Evolutionary conservation across 1,140 invertebrate genomes (phyloP), one percentile per base, ranked within the genome.

Genomic region (Drosophila murphyi): DNA sequence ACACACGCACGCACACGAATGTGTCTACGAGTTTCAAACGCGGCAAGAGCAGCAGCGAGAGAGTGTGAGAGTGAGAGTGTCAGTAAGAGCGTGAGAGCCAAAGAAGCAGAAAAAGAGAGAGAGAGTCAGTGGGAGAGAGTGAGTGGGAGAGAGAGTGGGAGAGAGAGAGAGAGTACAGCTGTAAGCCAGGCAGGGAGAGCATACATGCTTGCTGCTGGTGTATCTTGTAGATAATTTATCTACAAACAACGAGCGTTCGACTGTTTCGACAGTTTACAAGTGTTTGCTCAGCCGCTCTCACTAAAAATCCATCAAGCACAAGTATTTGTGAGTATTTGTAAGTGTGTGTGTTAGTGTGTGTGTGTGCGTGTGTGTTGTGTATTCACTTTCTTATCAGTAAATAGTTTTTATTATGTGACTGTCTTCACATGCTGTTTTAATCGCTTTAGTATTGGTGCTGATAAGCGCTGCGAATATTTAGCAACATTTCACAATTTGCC

Each of bases 261-360:
- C 56, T 35, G 54, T 72, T 82, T 64, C 39, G 67, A 31, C 72
- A 59, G 68, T 77, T 82, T 79, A 76, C 82, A 73, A 82, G 67
- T 89, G 78, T 88, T 88, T 89, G 86, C 85, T 88, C 85, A 89
- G 85, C 85, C 85, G 85, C 79, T 83, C 59, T 72, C 69, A 41
- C 50, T 45, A 41, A 29, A 20, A 8, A 39, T 51, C 32, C 64
- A 56, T 52, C 51, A 7, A 43, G 29, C 20, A 20, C 20, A 20
- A 43, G 60, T 35, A 34, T 45, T 3, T 37, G 47, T 39, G 54
- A 37, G 34, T 12, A 32, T 62, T 20, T 20, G 20, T 20, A 20
- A 20, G 20, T 20, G 0, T 20, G 20, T 20, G 20, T 20, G 20
- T 20, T 57, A 20, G 28, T 47, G 50, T 39, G 43, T 34, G 12